Conservation (phyloP, 2,888 invertebrate species). For the Chrysolina americana region DNA sequence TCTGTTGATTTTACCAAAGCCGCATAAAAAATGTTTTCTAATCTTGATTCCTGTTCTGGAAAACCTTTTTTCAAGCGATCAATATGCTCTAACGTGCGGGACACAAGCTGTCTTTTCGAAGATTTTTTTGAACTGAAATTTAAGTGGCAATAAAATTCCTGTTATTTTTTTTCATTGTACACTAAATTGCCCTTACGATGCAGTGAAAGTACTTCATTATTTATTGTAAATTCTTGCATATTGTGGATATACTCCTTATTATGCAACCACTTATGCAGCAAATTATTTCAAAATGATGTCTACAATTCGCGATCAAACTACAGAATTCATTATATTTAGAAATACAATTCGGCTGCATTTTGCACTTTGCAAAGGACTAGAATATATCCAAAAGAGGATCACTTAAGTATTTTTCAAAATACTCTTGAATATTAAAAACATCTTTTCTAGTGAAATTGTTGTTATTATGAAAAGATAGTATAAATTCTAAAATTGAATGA, state of each 20-base stretch:
- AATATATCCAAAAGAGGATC: constrained; percentile 16
- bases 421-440: constrained; percentile 30
- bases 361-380: no score
- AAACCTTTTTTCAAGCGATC: constrained; percentile 32
- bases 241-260: constrained; percentile 6
- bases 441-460: constrained; percentile 33
- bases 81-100: constrained; percentile 29
- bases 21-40: constrained; percentile 49
- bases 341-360: constrained; percentile 11
- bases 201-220: constrained; percentile 18
- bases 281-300: constrained; percentile 21
- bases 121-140: constrained; percentile 37
- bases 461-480: background rate
- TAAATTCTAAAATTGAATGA: no score
- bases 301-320: constrained; percentile 4
- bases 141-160: constrained; percentile 65
- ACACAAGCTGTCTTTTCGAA: constrained; percentile 35
- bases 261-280: constrained; percentile 23
- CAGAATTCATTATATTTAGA: constrained; percentile 23
- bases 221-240: constrained; percentile 26
- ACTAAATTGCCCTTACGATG: constrained; percentile 21
- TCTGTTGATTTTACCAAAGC: constrained; percentile 50
- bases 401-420: constrained; percentile 9
- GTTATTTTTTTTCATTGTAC: constrained; percentile 43
- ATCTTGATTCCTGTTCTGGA: constrained; percentile 49